Percentiles rank a stretch among this genome's conserved stretches.
Conservation (phyloP, 2,888 invertebrate genomes). For the Eubasilissa splendida region DNA sequence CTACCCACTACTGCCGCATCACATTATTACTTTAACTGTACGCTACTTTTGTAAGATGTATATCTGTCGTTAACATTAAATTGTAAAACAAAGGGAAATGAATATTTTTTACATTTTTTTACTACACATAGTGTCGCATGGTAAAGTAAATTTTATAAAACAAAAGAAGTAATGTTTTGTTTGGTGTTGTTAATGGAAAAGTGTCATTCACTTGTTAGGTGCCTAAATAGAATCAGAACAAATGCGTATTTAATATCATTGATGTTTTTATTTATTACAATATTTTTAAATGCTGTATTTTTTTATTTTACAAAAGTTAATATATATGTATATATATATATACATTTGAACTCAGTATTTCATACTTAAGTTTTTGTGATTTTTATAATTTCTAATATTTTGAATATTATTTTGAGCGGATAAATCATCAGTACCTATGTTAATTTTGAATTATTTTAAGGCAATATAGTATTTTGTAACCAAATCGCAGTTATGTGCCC, state of each 20-base stretch:
- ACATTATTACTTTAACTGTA: constrained; percentile 19
- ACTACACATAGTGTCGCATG: constrained; percentile 32
- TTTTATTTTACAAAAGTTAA: constrained; percentile 33
- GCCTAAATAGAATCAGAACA: constrained; percentile 48
- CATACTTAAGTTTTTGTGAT: constrained; percentile 50
- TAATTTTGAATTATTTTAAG: constrained; percentile 9
- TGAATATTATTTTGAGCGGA: constrained; percentile 21
- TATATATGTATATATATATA: constrained; percentile 24
- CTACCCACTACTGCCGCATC: constrained; percentile 5
- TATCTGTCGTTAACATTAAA: constrained; percentile 23
- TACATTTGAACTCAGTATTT: constrained; percentile 46
- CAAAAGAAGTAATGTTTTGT: constrained; percentile 20
- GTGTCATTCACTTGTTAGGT: constrained; percentile 49
- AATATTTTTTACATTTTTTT: constrained; percentile 55
- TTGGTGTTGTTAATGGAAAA: constrained; percentile 31
- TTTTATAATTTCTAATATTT: constrained; percentile 31
- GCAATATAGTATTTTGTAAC: constrained; percentile 39
- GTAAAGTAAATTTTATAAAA: constrained; percentile 8
- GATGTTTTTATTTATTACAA: constrained; percentile 39
- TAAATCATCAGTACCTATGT: constrained; percentile 22
- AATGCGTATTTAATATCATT: constrained; percentile 29
- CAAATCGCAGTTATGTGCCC: constrained; percentile 27
- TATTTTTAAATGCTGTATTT: constrained; percentile 32
- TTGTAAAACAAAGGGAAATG: constrained; percentile 42
- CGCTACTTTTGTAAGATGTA: constrained; percentile 21